Percentiles rank a stretch among this genome's conserved stretches.
Evolutionary conservation across 2,113 vertebrate genomes (phyloP).

Genomic region (Ia io): DNA sequence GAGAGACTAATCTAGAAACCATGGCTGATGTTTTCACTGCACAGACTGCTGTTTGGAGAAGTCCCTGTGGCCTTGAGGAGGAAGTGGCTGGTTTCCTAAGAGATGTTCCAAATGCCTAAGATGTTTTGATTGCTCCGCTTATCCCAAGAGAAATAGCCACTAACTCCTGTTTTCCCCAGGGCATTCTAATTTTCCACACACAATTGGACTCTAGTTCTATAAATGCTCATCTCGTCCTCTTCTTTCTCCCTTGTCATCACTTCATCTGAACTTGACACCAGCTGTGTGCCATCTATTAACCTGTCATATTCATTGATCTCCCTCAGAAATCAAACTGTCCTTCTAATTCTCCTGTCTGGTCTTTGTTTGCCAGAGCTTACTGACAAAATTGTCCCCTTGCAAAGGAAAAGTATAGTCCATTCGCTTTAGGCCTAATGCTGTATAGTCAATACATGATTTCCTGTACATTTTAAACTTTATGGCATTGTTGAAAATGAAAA

Average conservation of each 20-base stretch:
- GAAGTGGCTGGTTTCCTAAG: not conserved
- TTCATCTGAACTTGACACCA: constrained; percentile 66
- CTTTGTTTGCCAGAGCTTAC: constrained; percentile 55
- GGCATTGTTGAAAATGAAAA: constrained; percentile 61
- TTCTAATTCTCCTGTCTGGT: constrained; percentile 72
- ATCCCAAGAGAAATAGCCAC: not conserved
- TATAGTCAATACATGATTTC: constrained; percentile 62
- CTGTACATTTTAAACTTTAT: constrained; percentile 64
- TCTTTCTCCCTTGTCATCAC: constrained; percentile 55
- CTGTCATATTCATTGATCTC: constrained; percentile 78
- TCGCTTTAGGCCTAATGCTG: constrained; percentile 53
- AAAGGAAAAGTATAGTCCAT: constrained; percentile 48
- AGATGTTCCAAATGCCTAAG: not conserved
- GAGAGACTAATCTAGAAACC: not conserved
- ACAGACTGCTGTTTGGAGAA: not conserved
- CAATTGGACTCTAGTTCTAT: constrained; percentile 27
- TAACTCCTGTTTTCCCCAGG: not conserved
- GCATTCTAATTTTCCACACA: constrained; percentile 28
- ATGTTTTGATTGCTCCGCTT: constrained; percentile 25
- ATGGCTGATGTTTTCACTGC: not conserved
- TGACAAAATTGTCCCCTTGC: constrained; percentile 58
- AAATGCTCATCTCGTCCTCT: constrained; percentile 42
- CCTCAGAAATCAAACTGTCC: constrained; percentile 71
- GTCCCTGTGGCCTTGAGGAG: not conserved
- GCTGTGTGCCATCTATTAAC: constrained; percentile 67